These are phyloP conservation scores for Sebastes trivittatus DNA, from an alignment of 2,797 vertebrate species.

Conservation along the genomic window DNA sequence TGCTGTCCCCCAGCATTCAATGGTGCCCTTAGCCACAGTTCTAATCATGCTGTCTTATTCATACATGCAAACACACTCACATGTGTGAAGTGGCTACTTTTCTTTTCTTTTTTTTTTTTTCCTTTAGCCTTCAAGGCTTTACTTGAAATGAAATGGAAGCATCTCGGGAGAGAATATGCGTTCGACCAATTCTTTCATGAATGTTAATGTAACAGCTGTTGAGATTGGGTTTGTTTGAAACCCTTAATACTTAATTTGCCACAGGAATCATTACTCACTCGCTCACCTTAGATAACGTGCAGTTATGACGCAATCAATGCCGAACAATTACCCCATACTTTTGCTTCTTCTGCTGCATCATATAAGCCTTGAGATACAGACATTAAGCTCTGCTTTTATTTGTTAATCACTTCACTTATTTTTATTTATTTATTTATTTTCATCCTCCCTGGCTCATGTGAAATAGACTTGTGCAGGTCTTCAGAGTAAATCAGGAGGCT, in stretches of 20 bases:
- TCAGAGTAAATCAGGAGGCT: slow-evolving; percentile 42
- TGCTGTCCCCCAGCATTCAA: slow-evolving; percentile 8
- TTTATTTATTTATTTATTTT: background rate
- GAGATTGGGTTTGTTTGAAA: slow-evolving; percentile 12
- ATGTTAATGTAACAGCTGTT: slow-evolving; percentile 44
- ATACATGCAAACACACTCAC: slow-evolving; percentile 7
- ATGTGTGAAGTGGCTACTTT: slow-evolving; percentile 20
- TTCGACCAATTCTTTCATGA: slow-evolving; percentile 33
- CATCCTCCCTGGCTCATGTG: background rate
- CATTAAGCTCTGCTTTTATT: slow-evolving; percentile 15
- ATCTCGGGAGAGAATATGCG: slow-evolving; percentile 11
- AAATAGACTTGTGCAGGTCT: slow-evolving; percentile 21
- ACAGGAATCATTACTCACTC: background rate
- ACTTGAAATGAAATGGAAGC: slow-evolving; percentile 27
- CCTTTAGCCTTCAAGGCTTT: background rate
- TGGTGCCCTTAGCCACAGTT: background rate
- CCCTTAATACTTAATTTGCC: slow-evolving; percentile 19
- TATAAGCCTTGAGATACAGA: background rate
- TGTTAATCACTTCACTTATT: slow-evolving; percentile 16
- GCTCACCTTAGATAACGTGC: slow-evolving; percentile 14
- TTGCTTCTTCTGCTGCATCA: background rate
- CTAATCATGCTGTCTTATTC: slow-evolving; percentile 2
- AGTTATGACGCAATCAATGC: slow-evolving; percentile 27
- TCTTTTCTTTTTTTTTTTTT: background rate
- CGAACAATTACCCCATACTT: slow-evolving; percentile 29